phyloP scores from a whole-genome alignment of 2,113 vertebrate genomes.

The Gobiocypris rarus region DNA sequence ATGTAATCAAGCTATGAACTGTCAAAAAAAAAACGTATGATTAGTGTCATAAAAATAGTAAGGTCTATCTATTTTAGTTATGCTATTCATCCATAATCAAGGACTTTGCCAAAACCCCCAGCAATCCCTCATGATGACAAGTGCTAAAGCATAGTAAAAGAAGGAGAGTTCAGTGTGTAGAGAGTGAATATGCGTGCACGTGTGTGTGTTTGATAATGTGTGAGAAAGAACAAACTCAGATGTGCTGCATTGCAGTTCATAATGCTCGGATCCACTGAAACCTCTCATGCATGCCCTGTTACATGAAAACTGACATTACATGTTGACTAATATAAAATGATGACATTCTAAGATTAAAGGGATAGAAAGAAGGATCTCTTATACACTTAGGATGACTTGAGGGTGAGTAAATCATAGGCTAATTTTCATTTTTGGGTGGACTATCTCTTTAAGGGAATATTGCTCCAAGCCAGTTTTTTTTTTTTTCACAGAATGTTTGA shows the following conservation, averaged over 20 bases:
- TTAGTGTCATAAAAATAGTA: constrained; percentile 21
- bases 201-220: neutral
- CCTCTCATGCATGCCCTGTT: neutral
- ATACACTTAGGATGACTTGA: too few species aligned
- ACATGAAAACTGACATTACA: neutral
- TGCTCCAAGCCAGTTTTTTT: too few species aligned
- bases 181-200: neutral
- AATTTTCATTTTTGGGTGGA: too few species aligned
- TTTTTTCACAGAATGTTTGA: too few species aligned
- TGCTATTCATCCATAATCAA: constrained; percentile 6
- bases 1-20: neutral
- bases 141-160: constrained; percentile 10
- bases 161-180: constrained; percentile 46
- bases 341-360: too few species aligned
- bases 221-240: neutral
- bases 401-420: too few species aligned
- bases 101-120: constrained; percentile 14
- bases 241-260: constrained; percentile 39
- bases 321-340: neutral
- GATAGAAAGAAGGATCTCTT: too few species aligned
- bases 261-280: constrained; percentile 2
- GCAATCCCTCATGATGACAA: constrained; percentile 18
- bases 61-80: constrained; percentile 7
- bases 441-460: too few species aligned
- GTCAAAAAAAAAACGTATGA: neutral